A percentile compares a stretch with the other conserved stretches of the same genome.
Conservation (phyloP, 2,113 vertebrate genomes). For the Mormyrus lacerda region DNA sequence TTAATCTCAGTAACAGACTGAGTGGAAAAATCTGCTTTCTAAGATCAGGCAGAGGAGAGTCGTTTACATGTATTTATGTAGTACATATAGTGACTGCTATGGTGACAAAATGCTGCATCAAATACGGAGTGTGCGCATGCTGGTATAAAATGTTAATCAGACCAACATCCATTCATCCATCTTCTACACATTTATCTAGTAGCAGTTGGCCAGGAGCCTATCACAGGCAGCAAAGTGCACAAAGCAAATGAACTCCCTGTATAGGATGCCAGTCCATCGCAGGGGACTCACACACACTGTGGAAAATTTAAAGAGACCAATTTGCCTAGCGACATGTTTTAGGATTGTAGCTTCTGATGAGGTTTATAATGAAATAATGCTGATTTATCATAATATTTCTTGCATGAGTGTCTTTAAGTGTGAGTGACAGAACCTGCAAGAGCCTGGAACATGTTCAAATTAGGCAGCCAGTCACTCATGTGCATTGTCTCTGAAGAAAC, state of each 20-base stretch:
- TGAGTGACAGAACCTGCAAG: too few species aligned
- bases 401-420: too few species aligned
- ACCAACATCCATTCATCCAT: background rate
- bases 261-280: background rate
- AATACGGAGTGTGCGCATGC: background rate
- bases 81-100: conserved; percentile 6
- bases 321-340: background rate
- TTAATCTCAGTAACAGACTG: background rate
- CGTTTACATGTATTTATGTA: background rate
- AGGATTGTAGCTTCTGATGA: too few species aligned
- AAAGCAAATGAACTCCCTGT: background rate
- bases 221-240: background rate
- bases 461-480: too few species aligned
- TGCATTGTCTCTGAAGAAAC: too few species aligned
- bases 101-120: background rate
- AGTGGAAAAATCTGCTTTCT: background rate
- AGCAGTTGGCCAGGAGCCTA: background rate
- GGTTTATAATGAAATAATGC: too few species aligned
- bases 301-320: background rate
- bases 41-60: background rate
- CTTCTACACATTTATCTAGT: background rate
- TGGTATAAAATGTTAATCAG: background rate
- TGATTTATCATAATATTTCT: too few species aligned
- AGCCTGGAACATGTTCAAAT: too few species aligned
- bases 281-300: background rate